Conservation (phyloP, 1,140 invertebrate genomes). For the roundworm (Caenorhabditis elegans) region WBcel235 BX284602.5:6942001-6942500, state of each 20-base stretch:
- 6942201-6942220: not conserved
- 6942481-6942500: too few relatives aligned
- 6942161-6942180: constrained; percentile 9
- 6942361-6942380: too few relatives aligned
- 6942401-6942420: too few relatives aligned
- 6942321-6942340: too few relatives aligned
- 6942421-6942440: too few relatives aligned
- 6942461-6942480: too few relatives aligned
- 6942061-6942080: not conserved
- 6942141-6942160: not conserved
- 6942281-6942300: not conserved
- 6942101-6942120: not conserved
- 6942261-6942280: not conserved
- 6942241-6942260: not conserved
- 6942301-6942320: too few relatives aligned
- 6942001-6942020: not conserved
- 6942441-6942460: too few relatives aligned
- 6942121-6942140: not conserved
- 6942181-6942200: not conserved
- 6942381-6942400: too few relatives aligned
- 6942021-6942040: not conserved
- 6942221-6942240: not conserved
- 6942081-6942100: not conserved
- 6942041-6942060: not conserved
- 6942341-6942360: too few relatives aligned